A percentile compares a stretch with the other conserved stretches of the same genome.
Evolutionary conservation across 2,888 invertebrate genomes (phyloP).

Genomic region (Lysandra bellargus): DNA sequence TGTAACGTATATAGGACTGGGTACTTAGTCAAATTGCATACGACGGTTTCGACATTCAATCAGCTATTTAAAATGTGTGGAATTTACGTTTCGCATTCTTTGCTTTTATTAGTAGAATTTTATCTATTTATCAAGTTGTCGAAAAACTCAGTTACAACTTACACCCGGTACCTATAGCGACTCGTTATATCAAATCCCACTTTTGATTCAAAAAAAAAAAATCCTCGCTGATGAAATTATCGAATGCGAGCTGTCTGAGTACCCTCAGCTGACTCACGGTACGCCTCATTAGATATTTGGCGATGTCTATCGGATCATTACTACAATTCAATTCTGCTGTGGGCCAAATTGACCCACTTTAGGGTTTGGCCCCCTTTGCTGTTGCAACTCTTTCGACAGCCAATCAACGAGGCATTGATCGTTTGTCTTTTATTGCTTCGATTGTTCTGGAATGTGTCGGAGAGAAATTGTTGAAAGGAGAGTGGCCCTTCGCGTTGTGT

Average conservation of each 20-base stretch:
- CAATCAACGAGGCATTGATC: conserved; percentile 57
- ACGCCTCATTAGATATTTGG: conserved; percentile 37
- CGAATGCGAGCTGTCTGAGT: background rate
- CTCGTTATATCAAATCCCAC: background rate
- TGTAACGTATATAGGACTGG: background rate
- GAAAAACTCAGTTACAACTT: too few relatives aligned
- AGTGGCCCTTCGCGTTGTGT: background rate
- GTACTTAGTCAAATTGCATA: background rate
- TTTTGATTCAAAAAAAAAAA: background rate
- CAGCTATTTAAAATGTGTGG: background rate
- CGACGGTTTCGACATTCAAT: background rate
- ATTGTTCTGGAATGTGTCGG: conserved; percentile 49
- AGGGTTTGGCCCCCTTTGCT: conserved; percentile 42
- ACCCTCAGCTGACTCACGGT: conserved; percentile 34
- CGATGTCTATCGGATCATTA: conserved; percentile 35
- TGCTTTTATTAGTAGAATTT: too few relatives aligned
- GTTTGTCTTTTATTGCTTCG: conserved; percentile 60
- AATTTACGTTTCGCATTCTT: too few relatives aligned
- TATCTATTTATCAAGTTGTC: too few relatives aligned
- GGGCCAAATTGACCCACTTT: conserved; percentile 39
- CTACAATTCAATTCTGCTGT: conserved; percentile 33
- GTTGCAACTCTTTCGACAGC: conserved; percentile 48
- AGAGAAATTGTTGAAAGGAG: conserved; percentile 38
- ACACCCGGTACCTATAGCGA: too few relatives aligned
- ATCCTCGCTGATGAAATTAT: background rate